Evolutionary conservation across 2,113 vertebrate genomes (phyloP), one percentile per base, ranked within the genome.

Genomic region (Motacilla tschutschensis): DNA sequence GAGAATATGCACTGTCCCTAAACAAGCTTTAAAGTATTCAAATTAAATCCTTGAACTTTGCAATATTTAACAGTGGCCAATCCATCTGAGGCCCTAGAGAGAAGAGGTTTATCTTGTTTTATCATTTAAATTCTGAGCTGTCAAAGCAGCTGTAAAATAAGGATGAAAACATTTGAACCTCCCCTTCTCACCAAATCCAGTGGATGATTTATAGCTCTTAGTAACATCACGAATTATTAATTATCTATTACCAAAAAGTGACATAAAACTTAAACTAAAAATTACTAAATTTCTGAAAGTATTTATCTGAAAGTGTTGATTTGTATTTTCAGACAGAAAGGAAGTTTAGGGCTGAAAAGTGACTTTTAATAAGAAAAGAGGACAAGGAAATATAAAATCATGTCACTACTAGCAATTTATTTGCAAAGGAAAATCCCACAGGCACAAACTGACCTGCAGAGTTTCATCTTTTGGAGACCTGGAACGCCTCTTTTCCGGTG

Each of bases 401-500:
- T 8, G 5, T 8, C 47, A 29, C 9, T 50, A 5, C 16, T 10
- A 51, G 1, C 1, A 35, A n/a, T 1, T 1, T 3, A 26, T 6
- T 29, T 69, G 12, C 12, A 31, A n/a, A 1, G 43, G 28, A n/a
- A 31, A 47, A 60, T 7, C 2, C 12, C 24, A 18, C 0, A 12
- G 36, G 3, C 36, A 47, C 48, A 48, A 46, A 79, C 12, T 79
- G 95, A 98, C 98, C 96, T 98, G 98, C 36, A 97, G 83, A 1
- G 94, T 97, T 94, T 98, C 97, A 83, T 95, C 90, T 90, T 97
- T 98, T 41, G 92, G 88, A 76, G 94, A 85, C 2, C 83, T 82
- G 8, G 97, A 97, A 53, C 25, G 80, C n/a, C 92, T 93, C 81
- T 96, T 98, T 71, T 93, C 97, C 2, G 96, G 97, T 36, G 97